Evolutionary conservation across 2,113 vertebrate genomes (phyloP).

Genomic region (Vireo altiloquus): DNA sequence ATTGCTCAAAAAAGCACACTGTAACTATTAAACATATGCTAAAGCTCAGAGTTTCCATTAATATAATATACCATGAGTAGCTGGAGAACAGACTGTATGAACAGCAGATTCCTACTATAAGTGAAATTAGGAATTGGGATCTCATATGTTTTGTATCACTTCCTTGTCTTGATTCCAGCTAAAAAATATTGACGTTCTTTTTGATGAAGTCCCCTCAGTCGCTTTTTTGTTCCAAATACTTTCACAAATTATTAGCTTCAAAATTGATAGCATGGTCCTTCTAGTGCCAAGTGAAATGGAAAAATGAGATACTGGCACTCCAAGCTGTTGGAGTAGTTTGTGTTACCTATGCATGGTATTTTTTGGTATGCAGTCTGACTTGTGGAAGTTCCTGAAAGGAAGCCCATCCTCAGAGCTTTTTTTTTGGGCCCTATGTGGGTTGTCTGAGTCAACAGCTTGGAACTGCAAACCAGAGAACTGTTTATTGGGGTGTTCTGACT

Average conservation of each 20-base stretch:
- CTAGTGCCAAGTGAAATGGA: background rate
- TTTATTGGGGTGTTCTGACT: fast-evolving
- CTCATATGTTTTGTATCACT: conserved; percentile 27
- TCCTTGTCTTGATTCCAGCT: conserved; percentile 2
- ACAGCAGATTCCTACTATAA: background rate
- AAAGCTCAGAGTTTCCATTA: conserved; percentile 33
- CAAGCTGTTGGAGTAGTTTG: background rate
- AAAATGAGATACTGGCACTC: background rate
- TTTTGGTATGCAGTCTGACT: no score
- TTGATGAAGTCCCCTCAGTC: background rate
- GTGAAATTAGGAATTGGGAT: background rate
- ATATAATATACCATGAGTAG: background rate
- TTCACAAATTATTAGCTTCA: background rate
- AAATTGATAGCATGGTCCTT: background rate
- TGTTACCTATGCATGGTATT: background rate
- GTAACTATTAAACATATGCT: conserved; percentile 28
- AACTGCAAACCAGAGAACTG: fast-evolving
- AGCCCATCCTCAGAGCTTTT: background rate
- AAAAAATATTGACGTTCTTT: background rate
- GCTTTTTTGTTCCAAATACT: background rate
- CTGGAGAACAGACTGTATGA: background rate
- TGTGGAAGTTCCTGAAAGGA: background rate
- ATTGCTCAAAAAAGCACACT: background rate
- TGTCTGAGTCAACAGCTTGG: background rate
- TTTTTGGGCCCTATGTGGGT: background rate